Percentiles rank a stretch among this genome's conserved stretches.
Conservation (phyloP, 2,113 vertebrate genomes). For the Epinephelus moara region DNA sequence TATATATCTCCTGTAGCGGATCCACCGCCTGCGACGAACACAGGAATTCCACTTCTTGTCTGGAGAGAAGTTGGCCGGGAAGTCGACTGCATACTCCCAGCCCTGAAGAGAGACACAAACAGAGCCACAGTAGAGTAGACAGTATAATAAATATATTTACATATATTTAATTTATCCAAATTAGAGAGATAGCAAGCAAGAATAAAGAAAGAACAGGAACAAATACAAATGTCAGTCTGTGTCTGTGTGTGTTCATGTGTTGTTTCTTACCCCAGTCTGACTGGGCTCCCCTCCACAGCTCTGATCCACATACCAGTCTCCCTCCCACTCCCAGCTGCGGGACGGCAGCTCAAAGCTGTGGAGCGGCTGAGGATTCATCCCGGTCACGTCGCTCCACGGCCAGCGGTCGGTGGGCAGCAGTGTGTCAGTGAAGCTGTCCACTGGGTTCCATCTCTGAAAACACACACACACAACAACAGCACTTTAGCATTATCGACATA, state of each 20-base stretch:
- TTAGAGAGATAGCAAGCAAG: not conserved
- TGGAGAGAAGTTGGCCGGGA: slow-evolving; percentile 93
- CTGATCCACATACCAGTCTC: slow-evolving; percentile 98
- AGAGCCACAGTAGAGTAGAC: not conserved
- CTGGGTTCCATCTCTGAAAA: slow-evolving; percentile 95
- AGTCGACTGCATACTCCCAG: slow-evolving; percentile 97
- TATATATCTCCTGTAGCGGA: slow-evolving; percentile 95
- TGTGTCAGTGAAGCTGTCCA: slow-evolving; percentile 94
- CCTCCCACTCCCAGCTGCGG: slow-evolving; percentile 97
- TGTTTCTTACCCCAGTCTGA: slow-evolving; percentile 93
- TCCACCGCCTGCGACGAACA: slow-evolving; percentile 94
- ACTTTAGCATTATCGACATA: not conserved
- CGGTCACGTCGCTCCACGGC: slow-evolving; percentile 96
- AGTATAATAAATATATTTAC: not conserved
- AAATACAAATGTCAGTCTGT: not conserved
- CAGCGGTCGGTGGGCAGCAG: slow-evolving; percentile 97
- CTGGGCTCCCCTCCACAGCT: slow-evolving; percentile 95
- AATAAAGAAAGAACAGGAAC: not conserved
- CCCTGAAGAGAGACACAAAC: slow-evolving; percentile 82
- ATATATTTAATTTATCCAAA: not conserved
- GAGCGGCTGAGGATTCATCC: slow-evolving; percentile 90
- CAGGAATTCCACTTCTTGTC: slow-evolving; percentile 98
- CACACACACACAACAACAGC: not conserved
- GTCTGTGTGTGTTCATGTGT: not conserved
- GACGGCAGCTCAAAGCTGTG: slow-evolving; percentile 92